Evolutionary conservation across 2,888 invertebrate genomes (phyloP).

Genomic region (Escarpia spicata): DNA sequence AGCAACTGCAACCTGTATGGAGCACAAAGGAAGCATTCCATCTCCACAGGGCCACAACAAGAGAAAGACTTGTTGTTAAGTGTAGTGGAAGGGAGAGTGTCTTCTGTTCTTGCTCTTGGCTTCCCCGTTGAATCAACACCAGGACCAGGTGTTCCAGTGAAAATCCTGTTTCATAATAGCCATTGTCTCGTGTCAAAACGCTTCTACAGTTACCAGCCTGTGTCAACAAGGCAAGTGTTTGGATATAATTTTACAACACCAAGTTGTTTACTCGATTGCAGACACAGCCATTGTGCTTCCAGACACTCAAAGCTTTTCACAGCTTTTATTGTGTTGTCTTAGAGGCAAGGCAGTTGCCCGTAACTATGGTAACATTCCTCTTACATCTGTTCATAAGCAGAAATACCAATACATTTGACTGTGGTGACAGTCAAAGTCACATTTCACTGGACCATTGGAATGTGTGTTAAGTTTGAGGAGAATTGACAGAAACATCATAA

Average conservation of each 20-base stretch:
- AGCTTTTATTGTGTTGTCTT: constrained; percentile 16
- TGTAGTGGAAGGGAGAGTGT: background rate
- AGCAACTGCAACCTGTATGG: background rate
- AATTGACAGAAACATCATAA: no score
- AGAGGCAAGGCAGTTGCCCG: background rate
- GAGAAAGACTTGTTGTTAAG: background rate
- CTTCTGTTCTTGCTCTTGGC: background rate
- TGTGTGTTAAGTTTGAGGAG: background rate
- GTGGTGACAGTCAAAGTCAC: background rate
- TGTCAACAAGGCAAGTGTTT: constrained; percentile 1
- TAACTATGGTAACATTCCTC: background rate
- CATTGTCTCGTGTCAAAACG: constrained; percentile 3
- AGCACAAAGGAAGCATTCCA: background rate
- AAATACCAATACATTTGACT: background rate
- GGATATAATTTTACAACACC: background rate
- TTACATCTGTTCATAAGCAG: constrained; percentile 16
- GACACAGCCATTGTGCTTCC: background rate
- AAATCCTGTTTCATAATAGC: constrained; percentile 6
- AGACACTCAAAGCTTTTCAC: background rate
- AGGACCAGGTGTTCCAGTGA: background rate
- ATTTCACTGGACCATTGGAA: background rate
- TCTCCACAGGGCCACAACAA: no score
- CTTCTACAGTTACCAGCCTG: background rate
- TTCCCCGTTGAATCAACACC: background rate
- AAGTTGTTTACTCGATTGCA: background rate